These are phyloP conservation scores for Clarias gariepinus DNA, from an alignment of 2,113 vertebrate genomes.

Conservation along the genomic window DNA sequence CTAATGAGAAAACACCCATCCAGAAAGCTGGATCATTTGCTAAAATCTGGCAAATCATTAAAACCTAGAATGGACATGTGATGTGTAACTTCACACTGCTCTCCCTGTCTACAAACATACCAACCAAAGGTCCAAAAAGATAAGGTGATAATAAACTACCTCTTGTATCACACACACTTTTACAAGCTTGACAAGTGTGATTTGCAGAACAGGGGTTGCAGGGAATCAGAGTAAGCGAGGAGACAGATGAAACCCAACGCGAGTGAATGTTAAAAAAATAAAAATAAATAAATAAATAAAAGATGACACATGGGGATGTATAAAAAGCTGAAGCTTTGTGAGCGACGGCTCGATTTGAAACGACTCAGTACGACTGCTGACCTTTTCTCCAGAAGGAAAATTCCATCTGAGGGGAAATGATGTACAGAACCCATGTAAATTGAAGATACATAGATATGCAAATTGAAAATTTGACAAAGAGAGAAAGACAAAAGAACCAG, in stretches of 20 bases:
- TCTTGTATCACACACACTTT: neutral
- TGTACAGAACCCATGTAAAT: neutral
- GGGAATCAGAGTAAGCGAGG: neutral
- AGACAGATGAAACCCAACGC: neutral
- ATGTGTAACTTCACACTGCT: neutral
- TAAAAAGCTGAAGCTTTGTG: neutral
- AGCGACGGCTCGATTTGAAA: neutral
- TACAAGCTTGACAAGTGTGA: neutral
- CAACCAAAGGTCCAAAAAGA: neutral
- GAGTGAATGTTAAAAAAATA: neutral
- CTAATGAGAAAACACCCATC: too few species aligned
- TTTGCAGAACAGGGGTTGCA: neutral
- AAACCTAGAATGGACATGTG: neutral
- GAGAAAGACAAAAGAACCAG: neutral
- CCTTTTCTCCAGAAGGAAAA: constrained; percentile 1
- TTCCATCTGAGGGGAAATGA: constrained; percentile 6
- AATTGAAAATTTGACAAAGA: neutral
- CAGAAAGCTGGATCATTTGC: neutral
- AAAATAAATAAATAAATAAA: neutral
- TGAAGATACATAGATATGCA: neutral
- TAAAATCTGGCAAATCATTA: neutral
- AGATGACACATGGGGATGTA: neutral
- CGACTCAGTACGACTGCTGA: constrained; percentile 1
- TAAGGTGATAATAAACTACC: neutral
- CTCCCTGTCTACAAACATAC: neutral